These are phyloP conservation scores for Dryococelus australis DNA, from an alignment of 2,888 invertebrate genomes.

Conservation along the genomic window DNA sequence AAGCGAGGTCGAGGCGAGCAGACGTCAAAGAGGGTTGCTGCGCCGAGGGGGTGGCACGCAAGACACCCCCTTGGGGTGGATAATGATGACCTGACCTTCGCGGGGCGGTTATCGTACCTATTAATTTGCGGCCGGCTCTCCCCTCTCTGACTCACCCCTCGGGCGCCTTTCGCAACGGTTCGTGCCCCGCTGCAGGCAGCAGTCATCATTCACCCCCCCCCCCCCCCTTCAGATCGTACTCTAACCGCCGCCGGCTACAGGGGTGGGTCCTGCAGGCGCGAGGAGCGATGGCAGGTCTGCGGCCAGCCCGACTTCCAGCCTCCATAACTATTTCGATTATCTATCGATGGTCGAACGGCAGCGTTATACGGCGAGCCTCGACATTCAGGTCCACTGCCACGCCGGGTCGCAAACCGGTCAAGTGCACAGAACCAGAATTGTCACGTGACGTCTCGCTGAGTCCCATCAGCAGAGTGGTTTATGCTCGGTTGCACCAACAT, in stretches of 20 bases:
- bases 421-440: too few relatives aligned
- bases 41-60: not conserved
- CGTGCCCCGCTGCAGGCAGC: not conserved
- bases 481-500: too few relatives aligned
- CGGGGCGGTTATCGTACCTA: conserved; percentile 13
- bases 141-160: not conserved
- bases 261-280: not conserved
- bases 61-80: not conserved
- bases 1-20: not conserved
- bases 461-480: too few relatives aligned
- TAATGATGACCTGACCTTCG: conserved; percentile 13
- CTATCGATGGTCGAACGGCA: too few relatives aligned
- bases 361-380: too few relatives aligned
- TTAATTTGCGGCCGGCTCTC: conserved; percentile 17
- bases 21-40: too few relatives aligned
- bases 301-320: not conserved
- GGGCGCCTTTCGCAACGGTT: not conserved
- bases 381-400: too few relatives aligned
- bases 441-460: too few relatives aligned
- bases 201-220: not conserved
- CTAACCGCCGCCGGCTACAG: not conserved
- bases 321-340: not conserved
- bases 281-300: not conserved
- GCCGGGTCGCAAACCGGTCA: too few relatives aligned
- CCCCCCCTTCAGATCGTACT: not conserved